Percentiles rank a stretch among this genome's conserved stretches.
phyloP scores from a whole-genome alignment of 2,888 invertebrate genomes.

The Apotomis turbidana region DNA sequence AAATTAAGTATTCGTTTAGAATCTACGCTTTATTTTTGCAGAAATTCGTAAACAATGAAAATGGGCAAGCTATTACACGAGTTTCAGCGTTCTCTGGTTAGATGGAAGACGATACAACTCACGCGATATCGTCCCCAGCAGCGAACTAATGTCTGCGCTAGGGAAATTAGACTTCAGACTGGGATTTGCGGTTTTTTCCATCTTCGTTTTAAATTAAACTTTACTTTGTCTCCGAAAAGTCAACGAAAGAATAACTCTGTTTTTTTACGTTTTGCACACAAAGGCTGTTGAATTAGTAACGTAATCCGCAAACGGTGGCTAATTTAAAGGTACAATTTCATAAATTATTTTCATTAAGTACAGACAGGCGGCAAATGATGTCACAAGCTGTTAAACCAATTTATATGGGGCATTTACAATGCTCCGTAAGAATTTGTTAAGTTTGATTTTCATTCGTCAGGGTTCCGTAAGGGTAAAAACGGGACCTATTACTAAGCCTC shows the following conservation, averaged over 20 bases:
- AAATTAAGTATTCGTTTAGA: not conserved
- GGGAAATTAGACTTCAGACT: conserved; percentile 33
- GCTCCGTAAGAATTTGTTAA: no score
- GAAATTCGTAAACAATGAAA: conserved; percentile 7
- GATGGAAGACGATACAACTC: conserved; percentile 28
- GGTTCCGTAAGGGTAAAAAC: no score
- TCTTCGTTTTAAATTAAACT: conserved; percentile 35
- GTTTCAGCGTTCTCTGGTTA: conserved; percentile 9
- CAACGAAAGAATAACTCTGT: conserved; percentile 18
- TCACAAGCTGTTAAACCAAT: no score
- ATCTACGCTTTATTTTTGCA: conserved; percentile 7
- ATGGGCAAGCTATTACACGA: not conserved
- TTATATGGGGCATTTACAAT: no score
- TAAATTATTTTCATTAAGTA: no score
- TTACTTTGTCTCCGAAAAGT: conserved; percentile 19
- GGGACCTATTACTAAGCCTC: no score
- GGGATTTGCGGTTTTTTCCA: conserved; percentile 23
- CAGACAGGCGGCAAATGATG: no score
- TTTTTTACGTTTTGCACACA: conserved; percentile 16
- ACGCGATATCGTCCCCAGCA: conserved; percentile 34
- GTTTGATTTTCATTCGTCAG: no score
- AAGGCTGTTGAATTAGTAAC: conserved; percentile 15
- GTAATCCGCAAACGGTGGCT: not conserved
- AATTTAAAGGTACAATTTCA: not conserved
- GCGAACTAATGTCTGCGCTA: conserved; percentile 30